These are phyloP conservation scores for Encarsia formosa DNA, from an alignment of 2,888 invertebrate genomes.

Conservation along the genomic window DNA sequence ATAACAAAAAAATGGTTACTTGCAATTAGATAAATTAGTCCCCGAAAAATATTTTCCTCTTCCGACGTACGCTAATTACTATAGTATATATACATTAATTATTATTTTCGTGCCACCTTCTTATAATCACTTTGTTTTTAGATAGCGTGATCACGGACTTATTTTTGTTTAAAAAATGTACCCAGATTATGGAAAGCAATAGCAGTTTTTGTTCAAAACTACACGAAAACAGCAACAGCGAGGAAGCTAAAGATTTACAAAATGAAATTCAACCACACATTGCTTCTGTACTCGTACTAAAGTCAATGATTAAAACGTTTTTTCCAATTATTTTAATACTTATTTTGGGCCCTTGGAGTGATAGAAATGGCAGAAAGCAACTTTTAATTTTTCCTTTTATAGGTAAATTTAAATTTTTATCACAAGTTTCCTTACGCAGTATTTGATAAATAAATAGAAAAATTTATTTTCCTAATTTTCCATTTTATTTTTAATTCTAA, in stretches of 20 bases:
- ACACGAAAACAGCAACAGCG: slow-evolving; percentile 56
- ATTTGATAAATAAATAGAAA: no score
- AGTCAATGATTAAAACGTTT: slow-evolving; percentile 19
- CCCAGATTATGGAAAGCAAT: slow-evolving; percentile 57
- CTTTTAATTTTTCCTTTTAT: slow-evolving; percentile 15
- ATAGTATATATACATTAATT: no score
- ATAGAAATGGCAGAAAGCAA: slow-evolving; percentile 22
- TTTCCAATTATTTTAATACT: slow-evolving; percentile 20
- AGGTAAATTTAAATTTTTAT: slow-evolving; percentile 10
- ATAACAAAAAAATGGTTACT: no score
- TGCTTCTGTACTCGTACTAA: slow-evolving; percentile 3
- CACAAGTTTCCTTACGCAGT: no score
- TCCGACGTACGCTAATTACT: no score
- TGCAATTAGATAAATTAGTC: no score
- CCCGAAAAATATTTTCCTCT: no score
- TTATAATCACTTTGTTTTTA: no score
- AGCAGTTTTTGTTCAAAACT: slow-evolving; percentile 60
- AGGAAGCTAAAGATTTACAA: slow-evolving; percentile 44
- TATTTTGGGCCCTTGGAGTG: slow-evolving; percentile 25
- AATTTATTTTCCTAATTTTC: no score
- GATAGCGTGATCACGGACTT: slow-evolving; percentile 63
- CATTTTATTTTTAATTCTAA: no score
- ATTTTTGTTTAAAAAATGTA: slow-evolving; percentile 67
- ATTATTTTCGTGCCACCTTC: no score
- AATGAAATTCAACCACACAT: slow-evolving; percentile 17